A percentile compares a stretch with the other conserved stretches of the same genome.
Conservation (phyloP, 2,888 invertebrate genomes). For the Dinocampus coccinellae region DNA sequence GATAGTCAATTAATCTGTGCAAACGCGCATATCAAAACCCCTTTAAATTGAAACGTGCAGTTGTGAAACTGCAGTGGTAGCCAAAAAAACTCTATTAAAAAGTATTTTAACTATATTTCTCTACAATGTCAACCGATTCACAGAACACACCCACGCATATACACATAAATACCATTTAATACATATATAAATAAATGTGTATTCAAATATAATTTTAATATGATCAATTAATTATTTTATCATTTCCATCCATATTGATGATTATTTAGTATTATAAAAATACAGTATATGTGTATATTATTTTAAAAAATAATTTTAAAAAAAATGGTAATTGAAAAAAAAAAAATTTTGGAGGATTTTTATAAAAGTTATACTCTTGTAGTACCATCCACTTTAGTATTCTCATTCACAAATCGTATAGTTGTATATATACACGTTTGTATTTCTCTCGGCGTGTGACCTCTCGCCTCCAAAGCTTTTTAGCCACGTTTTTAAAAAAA, state of each 20-base stretch:
- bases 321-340: not conserved
- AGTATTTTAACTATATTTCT: too few species aligned
- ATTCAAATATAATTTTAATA: not conserved
- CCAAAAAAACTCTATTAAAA: not conserved
- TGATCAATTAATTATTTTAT: not conserved
- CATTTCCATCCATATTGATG: too few species aligned
- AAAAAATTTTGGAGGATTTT: too few species aligned
- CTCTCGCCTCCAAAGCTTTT: conserved; percentile 53
- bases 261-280: too few species aligned
- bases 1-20: conserved; percentile 13
- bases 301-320: too few species aligned
- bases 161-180: too few species aligned
- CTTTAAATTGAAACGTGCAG: conserved; percentile 10
- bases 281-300: too few species aligned
- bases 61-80: not conserved
- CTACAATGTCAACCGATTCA: too few species aligned
- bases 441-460: conserved; percentile 12
- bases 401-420: not conserved
- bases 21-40: not conserved
- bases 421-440: not conserved
- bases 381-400: too few species aligned
- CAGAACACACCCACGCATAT: too few species aligned
- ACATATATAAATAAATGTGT: too few species aligned
- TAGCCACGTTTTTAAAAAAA: conserved; percentile 55
- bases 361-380: too few species aligned